Conservation (phyloP, 2,113 vertebrate genomes). For the Ptychochromis oligacanthus region DNA sequence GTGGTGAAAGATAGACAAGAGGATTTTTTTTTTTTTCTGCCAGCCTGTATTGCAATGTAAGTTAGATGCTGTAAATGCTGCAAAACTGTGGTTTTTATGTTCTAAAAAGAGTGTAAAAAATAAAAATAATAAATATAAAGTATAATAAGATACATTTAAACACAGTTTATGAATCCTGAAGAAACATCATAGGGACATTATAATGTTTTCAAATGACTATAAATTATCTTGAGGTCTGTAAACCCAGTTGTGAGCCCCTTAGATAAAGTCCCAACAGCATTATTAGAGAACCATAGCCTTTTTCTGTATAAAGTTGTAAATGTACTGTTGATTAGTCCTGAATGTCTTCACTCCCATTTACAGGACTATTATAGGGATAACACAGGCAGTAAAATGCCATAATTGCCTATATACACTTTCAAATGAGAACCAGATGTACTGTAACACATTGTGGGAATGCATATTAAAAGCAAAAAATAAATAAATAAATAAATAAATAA, state of each 20-base stretch:
- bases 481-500: too few relatives aligned
- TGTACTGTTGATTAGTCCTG: neutral
- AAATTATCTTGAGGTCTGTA: neutral
- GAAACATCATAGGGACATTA: neutral
- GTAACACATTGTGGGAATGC: neutral
- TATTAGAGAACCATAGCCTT: neutral
- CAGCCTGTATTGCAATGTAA: slow-evolving; percentile 6
- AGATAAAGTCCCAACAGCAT: neutral
- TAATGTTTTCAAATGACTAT: neutral
- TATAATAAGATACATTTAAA: neutral
- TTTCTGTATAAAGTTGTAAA: neutral
- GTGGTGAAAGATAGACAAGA: too few relatives aligned
- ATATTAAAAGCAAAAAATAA: neutral
- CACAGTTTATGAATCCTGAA: neutral
- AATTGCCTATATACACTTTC: neutral
- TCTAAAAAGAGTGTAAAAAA: neutral
- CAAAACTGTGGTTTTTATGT: slow-evolving; percentile 4
- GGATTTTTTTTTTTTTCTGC: neutral
- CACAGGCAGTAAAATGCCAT: neutral
- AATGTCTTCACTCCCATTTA: neutral
- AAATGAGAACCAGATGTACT: neutral
- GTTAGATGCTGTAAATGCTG: slow-evolving; percentile 35
- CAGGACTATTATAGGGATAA: neutral
- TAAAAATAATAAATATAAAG: neutral
- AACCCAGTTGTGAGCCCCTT: neutral